These are phyloP conservation scores for Eugnorisma glareosa DNA, from an alignment of 2,888 invertebrate species.

Conservation along the genomic window DNA sequence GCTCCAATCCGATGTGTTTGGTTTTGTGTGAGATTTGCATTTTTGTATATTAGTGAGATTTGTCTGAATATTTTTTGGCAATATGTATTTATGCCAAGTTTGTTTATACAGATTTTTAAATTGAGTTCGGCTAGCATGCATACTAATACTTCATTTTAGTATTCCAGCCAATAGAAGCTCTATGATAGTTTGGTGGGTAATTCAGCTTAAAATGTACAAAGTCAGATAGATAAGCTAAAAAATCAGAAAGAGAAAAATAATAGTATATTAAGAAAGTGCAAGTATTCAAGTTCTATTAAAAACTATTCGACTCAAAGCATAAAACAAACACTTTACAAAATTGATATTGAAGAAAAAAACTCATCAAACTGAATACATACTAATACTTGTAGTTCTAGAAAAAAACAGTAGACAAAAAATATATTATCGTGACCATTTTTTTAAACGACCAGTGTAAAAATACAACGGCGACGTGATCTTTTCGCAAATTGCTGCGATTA, in stretches of 20 bases:
- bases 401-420: conserved; percentile 49
- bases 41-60: conserved; percentile 40
- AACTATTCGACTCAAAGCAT: conserved; percentile 19
- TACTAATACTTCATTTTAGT: not conserved
- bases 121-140: not conserved
- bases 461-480: conserved; percentile 76
- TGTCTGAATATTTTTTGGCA: conserved; percentile 17
- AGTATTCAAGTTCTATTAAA: conserved; percentile 14
- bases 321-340: conserved; percentile 48
- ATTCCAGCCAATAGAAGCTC: not conserved
- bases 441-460: conserved; percentile 73
- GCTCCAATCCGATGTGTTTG: conserved; percentile 49
- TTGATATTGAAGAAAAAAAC: conserved; percentile 54
- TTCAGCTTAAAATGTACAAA: not conserved
- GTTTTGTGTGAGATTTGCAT: conserved; percentile 45
- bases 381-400: conserved; percentile 34
- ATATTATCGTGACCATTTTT: conserved; percentile 70
- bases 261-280: conserved; percentile 15
- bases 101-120: conserved; percentile 16
- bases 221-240: not conserved
- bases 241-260: not conserved
- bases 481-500: conserved; percentile 79
- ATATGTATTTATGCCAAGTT: conserved; percentile 31
- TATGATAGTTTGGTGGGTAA: not conserved
- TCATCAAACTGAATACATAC: conserved; percentile 40